These are phyloP conservation scores for Stercorarius parasiticus DNA, from an alignment of 2,113 vertebrate species.

Conservation along the genomic window DNA sequence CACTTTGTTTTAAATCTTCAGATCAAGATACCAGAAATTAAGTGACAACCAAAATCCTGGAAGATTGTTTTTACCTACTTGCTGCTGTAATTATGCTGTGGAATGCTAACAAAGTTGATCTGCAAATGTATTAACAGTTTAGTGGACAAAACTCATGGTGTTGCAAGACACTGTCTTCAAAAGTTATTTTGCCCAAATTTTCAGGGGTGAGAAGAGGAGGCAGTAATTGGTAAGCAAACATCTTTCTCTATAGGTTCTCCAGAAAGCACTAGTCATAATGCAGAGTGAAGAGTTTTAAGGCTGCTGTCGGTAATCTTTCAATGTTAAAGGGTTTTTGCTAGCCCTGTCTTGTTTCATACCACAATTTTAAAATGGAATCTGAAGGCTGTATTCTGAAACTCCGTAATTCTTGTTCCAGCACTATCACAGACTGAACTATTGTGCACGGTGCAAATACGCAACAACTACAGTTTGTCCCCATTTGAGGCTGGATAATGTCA, in stretches of 20 bases:
- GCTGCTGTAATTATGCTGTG: neutral
- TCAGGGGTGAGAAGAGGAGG: neutral
- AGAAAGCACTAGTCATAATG: neutral
- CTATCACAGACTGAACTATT: neutral
- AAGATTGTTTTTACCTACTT: neutral
- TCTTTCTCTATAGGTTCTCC: neutral
- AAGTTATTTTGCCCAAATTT: neutral
- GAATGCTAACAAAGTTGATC: neutral
- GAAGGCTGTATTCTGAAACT: neutral
- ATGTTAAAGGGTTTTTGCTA: neutral
- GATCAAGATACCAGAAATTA: neutral
- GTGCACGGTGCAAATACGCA: neutral
- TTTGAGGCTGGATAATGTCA: neutral
- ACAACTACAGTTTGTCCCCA: rapidly evolving
- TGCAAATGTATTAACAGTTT: neutral
- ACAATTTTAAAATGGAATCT: neutral
- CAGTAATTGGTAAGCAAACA: neutral
- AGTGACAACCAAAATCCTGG: neutral
- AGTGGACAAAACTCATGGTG: neutral
- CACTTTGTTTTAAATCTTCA: neutral
- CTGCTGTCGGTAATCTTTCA: neutral
- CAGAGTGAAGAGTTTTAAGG: neutral
- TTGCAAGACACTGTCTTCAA: neutral
- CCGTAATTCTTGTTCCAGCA: neutral
- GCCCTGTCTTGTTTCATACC: neutral